Conservation (phyloP, 2,888 invertebrate genomes). For the Leucophenga maculata region DNA sequence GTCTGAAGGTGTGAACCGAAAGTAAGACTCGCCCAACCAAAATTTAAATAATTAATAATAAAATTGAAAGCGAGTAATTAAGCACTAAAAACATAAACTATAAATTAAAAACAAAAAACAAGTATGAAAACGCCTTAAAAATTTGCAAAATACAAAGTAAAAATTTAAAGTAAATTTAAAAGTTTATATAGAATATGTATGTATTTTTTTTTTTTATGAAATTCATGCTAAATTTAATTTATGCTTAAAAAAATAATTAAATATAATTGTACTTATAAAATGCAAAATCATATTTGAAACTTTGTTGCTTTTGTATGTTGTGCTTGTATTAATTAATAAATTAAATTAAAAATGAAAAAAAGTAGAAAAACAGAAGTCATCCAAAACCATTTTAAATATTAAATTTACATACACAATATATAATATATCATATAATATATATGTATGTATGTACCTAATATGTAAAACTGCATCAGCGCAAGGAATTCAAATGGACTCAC, state of each 20-base stretch:
- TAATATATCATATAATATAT: not conserved
- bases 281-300: constrained; percentile 16
- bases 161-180: not conserved
- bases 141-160: constrained; percentile 41
- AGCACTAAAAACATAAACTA: not conserved
- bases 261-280: constrained; percentile 13
- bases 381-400: not conserved
- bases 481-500: constrained; percentile 3
- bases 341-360: constrained; percentile 8
- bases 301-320: constrained; percentile 13
- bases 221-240: constrained; percentile 4
- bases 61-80: too few species aligned
- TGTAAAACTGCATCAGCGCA: not conserved
- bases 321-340: not conserved
- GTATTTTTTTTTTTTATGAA: not conserved
- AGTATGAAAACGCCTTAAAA: constrained; percentile 42
- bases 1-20: constrained; percentile 27
- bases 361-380: not conserved
- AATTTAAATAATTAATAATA: constrained; percentile 22
- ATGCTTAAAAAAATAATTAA: constrained; percentile 20
- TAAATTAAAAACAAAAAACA: constrained; percentile 1
- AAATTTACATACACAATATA: not conserved
- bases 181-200: not conserved
- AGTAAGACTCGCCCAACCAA: constrained; percentile 19
- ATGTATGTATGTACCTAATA: not conserved